phyloP scores from a whole-genome alignment of 2,797 vertebrate species.

The Artibeus lituratus region DNA sequence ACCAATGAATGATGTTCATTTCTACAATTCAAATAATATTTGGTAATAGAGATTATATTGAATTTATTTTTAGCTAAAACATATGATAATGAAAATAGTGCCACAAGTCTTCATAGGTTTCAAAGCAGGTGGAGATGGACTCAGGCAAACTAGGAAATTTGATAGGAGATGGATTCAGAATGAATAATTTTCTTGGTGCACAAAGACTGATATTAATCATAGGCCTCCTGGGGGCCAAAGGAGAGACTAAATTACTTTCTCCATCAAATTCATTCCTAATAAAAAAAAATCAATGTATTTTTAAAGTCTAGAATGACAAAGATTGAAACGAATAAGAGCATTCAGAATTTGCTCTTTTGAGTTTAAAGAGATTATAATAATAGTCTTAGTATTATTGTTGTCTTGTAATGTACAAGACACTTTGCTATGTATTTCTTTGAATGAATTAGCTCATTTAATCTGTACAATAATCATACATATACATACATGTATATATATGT shows the following conservation, averaged over 20 bases:
- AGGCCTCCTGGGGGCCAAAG: not conserved
- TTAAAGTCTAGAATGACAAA: not conserved
- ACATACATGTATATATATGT: not conserved
- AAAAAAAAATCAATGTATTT: not conserved
- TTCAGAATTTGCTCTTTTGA: not conserved
- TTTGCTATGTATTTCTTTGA: not conserved
- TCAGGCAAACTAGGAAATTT: not conserved
- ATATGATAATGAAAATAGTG: not conserved
- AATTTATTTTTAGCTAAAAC: slow-evolving; percentile 1
- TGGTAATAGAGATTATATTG: not conserved
- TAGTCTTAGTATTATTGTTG: not conserved
- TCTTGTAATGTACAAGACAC: not conserved
- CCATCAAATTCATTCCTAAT: not conserved
- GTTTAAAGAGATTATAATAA: not conserved
- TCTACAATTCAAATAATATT: not conserved
- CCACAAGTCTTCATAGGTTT: not conserved
- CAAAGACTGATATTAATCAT: not conserved
- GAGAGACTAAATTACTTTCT: not conserved
- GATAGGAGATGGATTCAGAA: not conserved
- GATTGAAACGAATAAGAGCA: not conserved
- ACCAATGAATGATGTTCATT: not conserved
- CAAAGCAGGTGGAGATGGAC: not conserved
- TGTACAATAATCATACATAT: not conserved
- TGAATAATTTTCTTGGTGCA: slow-evolving; percentile 1
- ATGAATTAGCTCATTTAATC: not conserved